phyloP scores from a whole-genome alignment of 2,113 vertebrate species.

The Physeter macrocephalus region DNA sequence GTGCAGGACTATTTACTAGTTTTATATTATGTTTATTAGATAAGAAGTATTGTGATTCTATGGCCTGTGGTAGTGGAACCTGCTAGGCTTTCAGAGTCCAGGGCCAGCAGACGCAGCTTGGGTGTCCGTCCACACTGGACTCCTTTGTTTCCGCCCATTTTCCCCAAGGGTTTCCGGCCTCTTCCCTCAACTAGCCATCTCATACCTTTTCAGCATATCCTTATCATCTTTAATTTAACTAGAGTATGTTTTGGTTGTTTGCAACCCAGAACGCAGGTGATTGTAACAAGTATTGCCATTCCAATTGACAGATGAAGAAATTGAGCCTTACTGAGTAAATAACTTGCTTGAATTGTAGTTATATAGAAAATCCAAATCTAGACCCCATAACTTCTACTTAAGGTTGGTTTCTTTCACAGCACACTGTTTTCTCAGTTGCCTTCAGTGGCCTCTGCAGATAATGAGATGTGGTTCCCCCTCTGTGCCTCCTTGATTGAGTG shows the following conservation, averaged over 20 bases:
- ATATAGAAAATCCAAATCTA: not conserved
- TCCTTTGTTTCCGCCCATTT: not conserved
- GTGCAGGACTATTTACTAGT: not conserved
- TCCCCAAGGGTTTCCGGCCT: not conserved
- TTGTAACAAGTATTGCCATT: not conserved
- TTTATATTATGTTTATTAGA: not conserved
- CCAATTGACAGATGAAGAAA: not conserved
- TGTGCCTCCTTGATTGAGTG: not conserved
- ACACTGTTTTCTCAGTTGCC: not conserved
- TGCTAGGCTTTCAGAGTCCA: not conserved
- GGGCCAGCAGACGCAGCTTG: too few relatives aligned
- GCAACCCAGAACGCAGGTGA: not conserved
- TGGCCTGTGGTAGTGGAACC: rapidly evolving
- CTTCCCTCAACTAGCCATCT: not conserved
- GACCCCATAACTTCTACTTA: not conserved
- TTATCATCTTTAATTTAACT: not conserved
- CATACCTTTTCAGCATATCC: not conserved
- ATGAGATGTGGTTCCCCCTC: not conserved
- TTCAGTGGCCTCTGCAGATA: not conserved
- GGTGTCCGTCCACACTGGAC: not conserved
- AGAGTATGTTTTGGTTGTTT: not conserved
- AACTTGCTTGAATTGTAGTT: not conserved
- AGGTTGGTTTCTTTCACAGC: not conserved
- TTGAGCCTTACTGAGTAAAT: not conserved
- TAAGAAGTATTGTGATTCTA: not conserved